These are phyloP conservation scores for Rafetus swinhoei DNA, from an alignment of 2,113 vertebrate species.

Conservation along the genomic window DNA sequence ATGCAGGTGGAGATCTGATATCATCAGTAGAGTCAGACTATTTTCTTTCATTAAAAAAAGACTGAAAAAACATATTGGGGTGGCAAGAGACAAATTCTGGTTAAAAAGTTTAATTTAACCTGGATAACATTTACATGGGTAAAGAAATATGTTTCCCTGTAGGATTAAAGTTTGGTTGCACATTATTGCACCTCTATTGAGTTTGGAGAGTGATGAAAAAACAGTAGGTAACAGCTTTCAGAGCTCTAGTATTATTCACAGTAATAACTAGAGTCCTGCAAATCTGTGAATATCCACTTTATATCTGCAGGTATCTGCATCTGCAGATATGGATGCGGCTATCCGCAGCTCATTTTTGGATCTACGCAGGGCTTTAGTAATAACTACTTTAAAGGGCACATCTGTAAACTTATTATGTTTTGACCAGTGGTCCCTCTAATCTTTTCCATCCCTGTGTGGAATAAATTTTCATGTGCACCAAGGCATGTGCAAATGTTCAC, in stretches of 20 bases:
- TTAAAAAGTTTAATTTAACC: conserved; percentile 28
- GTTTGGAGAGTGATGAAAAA: not conserved
- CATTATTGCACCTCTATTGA: not conserved
- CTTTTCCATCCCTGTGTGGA: no score
- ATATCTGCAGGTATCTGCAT: no score
- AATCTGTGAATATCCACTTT: no score
- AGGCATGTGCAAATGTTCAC: no score
- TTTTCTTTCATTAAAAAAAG: conserved; percentile 37
- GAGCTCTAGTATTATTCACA: rapidly evolving
- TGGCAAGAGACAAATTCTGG: not conserved
- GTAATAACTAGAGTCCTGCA: not conserved
- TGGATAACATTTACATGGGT: conserved; percentile 2
- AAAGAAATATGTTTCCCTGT: not conserved
- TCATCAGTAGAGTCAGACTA: conserved; percentile 13
- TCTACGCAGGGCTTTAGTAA: no score
- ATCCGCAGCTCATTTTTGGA: no score
- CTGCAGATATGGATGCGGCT: no score
- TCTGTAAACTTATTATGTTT: not conserved
- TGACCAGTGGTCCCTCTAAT: no score
- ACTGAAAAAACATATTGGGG: not conserved
- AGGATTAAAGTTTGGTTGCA: not conserved
- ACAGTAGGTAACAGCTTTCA: not conserved
- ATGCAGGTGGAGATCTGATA: conserved; percentile 47
- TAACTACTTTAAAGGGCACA: not conserved
- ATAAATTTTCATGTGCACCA: no score